Evolutionary conservation across 2,888 invertebrate genomes (phyloP).

Genomic region (Epinotia demarniana): DNA sequence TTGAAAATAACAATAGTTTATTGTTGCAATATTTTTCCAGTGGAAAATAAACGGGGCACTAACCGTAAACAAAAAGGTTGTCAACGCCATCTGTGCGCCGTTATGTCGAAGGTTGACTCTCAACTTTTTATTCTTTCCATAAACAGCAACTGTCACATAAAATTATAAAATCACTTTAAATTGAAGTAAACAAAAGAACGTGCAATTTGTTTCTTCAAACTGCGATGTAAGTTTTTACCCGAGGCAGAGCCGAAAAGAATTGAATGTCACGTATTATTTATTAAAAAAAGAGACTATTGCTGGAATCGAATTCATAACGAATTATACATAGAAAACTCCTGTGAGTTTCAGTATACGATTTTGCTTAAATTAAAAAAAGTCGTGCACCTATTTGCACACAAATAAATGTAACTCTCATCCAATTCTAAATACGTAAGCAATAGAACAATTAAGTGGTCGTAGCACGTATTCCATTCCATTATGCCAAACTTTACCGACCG

Average conservation of each 20-base stretch:
- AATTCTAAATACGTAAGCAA: conserved; percentile 34
- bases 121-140: conserved; percentile 47
- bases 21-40: conserved; percentile 29
- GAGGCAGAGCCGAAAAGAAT: not conserved
- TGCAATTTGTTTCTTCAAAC: conserved; percentile 29
- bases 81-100: conserved; percentile 55
- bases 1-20: conserved; percentile 21
- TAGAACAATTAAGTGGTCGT: conserved; percentile 49
- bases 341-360: not conserved
- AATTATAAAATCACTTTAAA: conserved; percentile 43
- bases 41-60: conserved; percentile 51
- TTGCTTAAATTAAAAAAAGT: not conserved
- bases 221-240: no score
- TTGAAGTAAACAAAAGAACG: conserved; percentile 36
- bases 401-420: conserved; percentile 21
- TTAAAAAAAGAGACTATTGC: not conserved
- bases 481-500: conserved; percentile 59
- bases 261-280: not conserved
- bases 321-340: not conserved
- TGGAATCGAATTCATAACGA: no score
- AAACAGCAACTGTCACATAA: conserved; percentile 47
- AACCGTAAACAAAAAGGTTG: conserved; percentile 54
- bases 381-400: conserved; percentile 1
- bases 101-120: conserved; percentile 53
- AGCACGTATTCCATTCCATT: conserved; percentile 65